Evolutionary conservation across 2,888 invertebrate genomes (phyloP).

Genomic region (Hyalella azteca): DNA sequence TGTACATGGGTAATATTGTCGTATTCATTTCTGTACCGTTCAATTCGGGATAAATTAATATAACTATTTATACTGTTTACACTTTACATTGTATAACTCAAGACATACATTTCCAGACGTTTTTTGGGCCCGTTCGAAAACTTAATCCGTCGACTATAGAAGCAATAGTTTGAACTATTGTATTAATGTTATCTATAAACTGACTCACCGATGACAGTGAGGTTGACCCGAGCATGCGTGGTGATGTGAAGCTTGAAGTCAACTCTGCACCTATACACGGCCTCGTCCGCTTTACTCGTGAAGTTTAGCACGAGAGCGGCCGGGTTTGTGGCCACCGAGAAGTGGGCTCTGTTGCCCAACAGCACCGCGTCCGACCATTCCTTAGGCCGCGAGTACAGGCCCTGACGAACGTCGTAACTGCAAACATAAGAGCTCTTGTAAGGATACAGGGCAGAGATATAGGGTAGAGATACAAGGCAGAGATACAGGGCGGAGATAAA

Average conservation of each 20-base stretch:
- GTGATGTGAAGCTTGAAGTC: constrained; percentile 56
- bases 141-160: no score
- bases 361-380: constrained; percentile 54
- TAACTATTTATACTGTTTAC: no score
- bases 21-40: no score
- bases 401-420: constrained; percentile 55
- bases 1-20: no score
- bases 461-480: neutral
- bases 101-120: no score
- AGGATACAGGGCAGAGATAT: no score
- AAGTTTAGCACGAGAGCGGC: constrained; percentile 55
- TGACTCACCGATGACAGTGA: constrained; percentile 53
- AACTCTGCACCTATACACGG: constrained; percentile 54
- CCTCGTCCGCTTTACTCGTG: constrained; percentile 46
- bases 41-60: no score
- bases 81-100: no score
- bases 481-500: neutral
- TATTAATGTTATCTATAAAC: no score
- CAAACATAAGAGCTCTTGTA: no score
- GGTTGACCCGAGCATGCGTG: constrained; percentile 55
- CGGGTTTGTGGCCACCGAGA: constrained; percentile 47
- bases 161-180: no score
- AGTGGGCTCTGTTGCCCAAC: constrained; percentile 49
- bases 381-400: constrained; percentile 50
- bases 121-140: no score